Percentiles rank a stretch among this genome's conserved stretches.
These are phyloP conservation scores for Dendrocincla tyrannina DNA, from an alignment of 2,797 vertebrate genomes.

Conservation along the genomic window DNA sequence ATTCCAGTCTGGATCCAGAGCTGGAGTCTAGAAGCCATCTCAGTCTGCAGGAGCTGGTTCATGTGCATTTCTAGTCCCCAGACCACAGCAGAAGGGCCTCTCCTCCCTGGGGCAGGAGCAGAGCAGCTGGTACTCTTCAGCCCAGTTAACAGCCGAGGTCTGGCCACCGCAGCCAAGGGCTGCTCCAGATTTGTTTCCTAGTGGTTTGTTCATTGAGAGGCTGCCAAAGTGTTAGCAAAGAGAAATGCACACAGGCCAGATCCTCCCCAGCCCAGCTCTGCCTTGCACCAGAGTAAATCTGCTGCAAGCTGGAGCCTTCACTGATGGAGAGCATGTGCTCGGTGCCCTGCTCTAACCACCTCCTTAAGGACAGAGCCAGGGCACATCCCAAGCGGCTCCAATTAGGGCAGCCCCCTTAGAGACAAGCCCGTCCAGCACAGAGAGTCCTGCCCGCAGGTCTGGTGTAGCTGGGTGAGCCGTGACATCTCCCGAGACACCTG, in stretches of 20 bases:
- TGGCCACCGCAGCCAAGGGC: slow-evolving; percentile 37
- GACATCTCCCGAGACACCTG: not conserved
- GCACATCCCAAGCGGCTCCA: not conserved
- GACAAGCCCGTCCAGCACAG: not conserved
- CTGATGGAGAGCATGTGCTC: rapidly evolving
- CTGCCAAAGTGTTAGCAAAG: slow-evolving; percentile 41
- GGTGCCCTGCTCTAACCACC: rapidly evolving
- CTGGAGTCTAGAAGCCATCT: slow-evolving; percentile 11
- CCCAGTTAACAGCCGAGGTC: slow-evolving; percentile 51
- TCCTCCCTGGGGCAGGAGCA: slow-evolving; percentile 36
- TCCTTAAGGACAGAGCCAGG: rapidly evolving
- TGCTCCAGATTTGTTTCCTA: slow-evolving; percentile 61
- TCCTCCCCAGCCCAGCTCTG: not conserved
- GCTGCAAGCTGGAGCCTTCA: not conserved
- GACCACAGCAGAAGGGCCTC: slow-evolving; percentile 57
- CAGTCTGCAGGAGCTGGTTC: not conserved
- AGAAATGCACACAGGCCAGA: slow-evolving; percentile 43
- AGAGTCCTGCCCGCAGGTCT: not conserved
- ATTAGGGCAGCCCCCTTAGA: not conserved
- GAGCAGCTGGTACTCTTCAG: slow-evolving; percentile 68
- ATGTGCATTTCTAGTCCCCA: slow-evolving; percentile 22
- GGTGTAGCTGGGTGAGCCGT: rapidly evolving
- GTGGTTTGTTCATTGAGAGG: slow-evolving; percentile 51
- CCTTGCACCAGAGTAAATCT: not conserved
- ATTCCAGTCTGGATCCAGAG: slow-evolving; percentile 26